These are phyloP conservation scores for Oscheius sp. DNA, from an alignment of 2,888 invertebrate species.

Conservation along the genomic window DNA sequence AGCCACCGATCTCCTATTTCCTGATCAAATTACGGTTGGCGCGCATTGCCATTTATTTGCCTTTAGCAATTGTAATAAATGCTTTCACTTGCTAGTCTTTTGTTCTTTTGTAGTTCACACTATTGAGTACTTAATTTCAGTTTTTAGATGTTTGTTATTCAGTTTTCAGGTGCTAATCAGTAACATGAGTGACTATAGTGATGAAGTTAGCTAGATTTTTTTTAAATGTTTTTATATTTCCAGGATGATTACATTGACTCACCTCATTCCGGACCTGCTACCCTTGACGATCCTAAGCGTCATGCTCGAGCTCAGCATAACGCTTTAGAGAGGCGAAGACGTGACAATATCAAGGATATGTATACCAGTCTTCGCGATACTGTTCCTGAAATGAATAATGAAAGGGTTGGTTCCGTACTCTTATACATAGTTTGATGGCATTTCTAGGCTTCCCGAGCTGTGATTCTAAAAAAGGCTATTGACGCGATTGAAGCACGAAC, in stretches of 20 bases:
- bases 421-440: not conserved
- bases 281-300: constrained; percentile 40
- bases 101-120: too few relatives aligned
- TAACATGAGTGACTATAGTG: constrained; percentile 28
- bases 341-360: constrained; percentile 69
- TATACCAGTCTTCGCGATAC: constrained; percentile 62
- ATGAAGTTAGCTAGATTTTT: not conserved
- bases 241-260: constrained; percentile 25
- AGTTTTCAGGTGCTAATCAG: too few relatives aligned
- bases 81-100: too few relatives aligned
- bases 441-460: constrained; percentile 62
- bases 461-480: constrained; percentile 62
- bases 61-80: too few relatives aligned
- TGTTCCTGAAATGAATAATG: constrained; percentile 60
- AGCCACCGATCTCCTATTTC: too few relatives aligned
- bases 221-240: not conserved
- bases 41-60: too few relatives aligned
- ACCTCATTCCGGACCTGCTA: constrained; percentile 14
- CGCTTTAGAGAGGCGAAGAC: constrained; percentile 63
- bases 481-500: constrained; percentile 58
- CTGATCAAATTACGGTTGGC: too few relatives aligned
- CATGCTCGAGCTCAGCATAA: constrained; percentile 68
- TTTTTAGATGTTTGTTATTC: too few relatives aligned
- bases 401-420: constrained; percentile 48
- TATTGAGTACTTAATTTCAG: too few relatives aligned